Base-by-base conservation (phyloP, 1,140 invertebrate genomes). In the Zaprionus vittiger region DNA sequence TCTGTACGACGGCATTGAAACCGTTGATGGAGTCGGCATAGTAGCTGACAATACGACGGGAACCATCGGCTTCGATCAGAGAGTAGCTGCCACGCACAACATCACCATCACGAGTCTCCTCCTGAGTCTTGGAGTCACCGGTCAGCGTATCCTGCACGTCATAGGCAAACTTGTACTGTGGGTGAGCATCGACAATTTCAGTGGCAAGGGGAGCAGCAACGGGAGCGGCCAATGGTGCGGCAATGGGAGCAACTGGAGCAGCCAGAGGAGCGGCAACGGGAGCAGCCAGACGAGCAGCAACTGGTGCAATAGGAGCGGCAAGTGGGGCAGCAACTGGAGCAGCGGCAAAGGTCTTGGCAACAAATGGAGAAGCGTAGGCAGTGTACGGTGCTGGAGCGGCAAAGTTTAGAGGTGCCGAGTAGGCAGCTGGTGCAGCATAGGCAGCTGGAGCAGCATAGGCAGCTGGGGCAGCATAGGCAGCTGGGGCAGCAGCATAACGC, bases 1-100 rank as follows among this genome's bases (percentile, higher is more conserved):
- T 94, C 81, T 94, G 94, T 12, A 95, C 94, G 31, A 95, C 93
- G 28, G 94, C 94, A 83, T 95, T 94, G 92, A 95, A 94, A 80
- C 94, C 94, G 79, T 94, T 94, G 71, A 94, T 90, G 49, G 82
- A 71, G 68, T 94, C 94, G 49, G 94, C 94, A 62, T 93, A 93
- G 92, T 95, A 95, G 67, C 93, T 93, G 59, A 95, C 94, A 69
- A 92, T 94, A 69, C 94, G 93, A 24, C 93, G 92, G 55, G 93
- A 94, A 72, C 95, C 94, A 75, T 95, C 95, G 54, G 95, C 92
- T 65, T 95, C 94, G 65, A 95, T 89, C 54, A 95, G 83, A 9
- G 93, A 94, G 93, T 95, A 95, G 69, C 93, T 94, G 49, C 94
- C 94, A 47, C 93, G 93, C 3, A 95, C 94, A n/a, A 94, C 64